Percentiles rank a stretch among this genome's conserved stretches.
phyloP scores from a whole-genome alignment of 2,888 invertebrate genomes.

The Mayetiola destructor region DNA sequence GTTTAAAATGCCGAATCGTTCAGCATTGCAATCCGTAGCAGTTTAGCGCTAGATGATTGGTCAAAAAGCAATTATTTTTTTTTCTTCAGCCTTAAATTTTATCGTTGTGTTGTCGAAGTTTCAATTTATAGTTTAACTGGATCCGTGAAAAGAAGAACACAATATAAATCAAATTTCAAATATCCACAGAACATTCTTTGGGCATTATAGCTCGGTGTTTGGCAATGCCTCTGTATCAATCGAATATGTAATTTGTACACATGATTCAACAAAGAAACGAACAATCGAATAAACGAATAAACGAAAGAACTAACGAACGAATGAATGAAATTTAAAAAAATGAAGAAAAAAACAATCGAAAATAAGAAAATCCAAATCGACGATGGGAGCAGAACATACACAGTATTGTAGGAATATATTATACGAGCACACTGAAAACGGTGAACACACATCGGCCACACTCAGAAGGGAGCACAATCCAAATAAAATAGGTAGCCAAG shows the following conservation, averaged over 20 bases:
- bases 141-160: background rate
- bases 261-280: no score
- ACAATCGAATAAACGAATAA: no score
- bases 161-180: background rate
- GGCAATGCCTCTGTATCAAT: background rate
- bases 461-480: no score
- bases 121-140: background rate
- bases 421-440: no score
- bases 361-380: background rate
- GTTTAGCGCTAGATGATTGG: background rate
- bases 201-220: no score
- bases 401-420: no score
- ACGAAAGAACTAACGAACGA: no score
- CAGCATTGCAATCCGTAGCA: background rate
- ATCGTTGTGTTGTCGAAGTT: background rate
- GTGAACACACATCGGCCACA: no score
- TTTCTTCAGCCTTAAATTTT: background rate
- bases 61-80: background rate
- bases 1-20: background rate
- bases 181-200: background rate
- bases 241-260: no score
- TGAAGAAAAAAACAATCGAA: background rate
- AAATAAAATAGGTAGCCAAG: no score
- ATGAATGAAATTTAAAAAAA: no score
- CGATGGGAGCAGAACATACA: no score